Percentiles rank a stretch among this genome's conserved stretches.
These are phyloP conservation scores for Phymorhynchus buccinoides DNA, from an alignment of 1,140 invertebrate species.

Conservation along the genomic window DNA sequence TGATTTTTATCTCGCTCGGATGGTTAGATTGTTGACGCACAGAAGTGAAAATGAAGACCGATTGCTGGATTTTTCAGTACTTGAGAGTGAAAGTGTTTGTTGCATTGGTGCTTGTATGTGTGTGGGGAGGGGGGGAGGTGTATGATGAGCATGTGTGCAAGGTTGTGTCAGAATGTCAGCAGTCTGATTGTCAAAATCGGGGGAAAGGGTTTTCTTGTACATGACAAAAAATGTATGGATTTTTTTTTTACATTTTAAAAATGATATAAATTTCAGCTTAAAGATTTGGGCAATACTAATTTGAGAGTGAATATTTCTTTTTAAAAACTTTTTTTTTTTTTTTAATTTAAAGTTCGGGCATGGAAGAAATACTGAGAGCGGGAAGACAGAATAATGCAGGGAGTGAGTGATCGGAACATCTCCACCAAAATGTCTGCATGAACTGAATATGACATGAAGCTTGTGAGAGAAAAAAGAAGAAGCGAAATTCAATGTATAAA, in stretches of 20 bases:
- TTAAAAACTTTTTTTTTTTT: too few relatives aligned
- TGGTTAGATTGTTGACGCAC: background rate
- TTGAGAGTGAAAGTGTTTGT: background rate
- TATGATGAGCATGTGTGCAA: background rate
- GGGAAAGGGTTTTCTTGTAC: too few relatives aligned
- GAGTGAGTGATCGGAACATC: background rate
- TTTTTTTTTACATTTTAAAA: too few relatives aligned
- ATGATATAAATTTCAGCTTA: too few relatives aligned
- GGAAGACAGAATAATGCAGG: background rate
- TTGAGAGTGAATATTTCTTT: too few relatives aligned
- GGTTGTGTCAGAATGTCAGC: background rate
- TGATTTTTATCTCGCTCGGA: background rate
- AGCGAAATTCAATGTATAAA: background rate
- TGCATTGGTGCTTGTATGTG: background rate
- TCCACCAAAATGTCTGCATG: background rate
- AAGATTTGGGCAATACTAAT: too few relatives aligned
- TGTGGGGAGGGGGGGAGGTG: background rate
- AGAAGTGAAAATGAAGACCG: background rate
- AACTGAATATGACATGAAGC: background rate
- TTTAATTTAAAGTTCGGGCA: background rate
- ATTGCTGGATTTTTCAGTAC: background rate
- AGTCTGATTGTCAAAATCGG: too few relatives aligned
- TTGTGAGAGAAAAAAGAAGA: background rate
- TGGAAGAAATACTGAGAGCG: too few relatives aligned
- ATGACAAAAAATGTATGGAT: too few relatives aligned